Evolutionary conservation across 2,113 vertebrate species (phyloP), one percentile per base, ranked within the genome.

Genomic region (Passer montanus): DNA sequence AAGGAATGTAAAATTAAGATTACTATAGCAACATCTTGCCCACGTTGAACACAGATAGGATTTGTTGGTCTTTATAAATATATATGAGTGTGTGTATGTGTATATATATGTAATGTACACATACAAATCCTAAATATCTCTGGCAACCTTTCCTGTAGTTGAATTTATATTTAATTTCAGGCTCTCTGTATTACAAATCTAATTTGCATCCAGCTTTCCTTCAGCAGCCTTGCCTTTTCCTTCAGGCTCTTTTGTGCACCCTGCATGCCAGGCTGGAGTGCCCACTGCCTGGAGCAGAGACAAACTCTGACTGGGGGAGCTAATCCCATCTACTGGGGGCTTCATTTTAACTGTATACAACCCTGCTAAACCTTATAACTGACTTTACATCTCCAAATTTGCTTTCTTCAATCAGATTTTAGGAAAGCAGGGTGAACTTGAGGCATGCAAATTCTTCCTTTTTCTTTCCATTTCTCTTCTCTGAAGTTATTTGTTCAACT

Each of bases 1-100:
- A 94, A 94, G 93, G 41, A 95, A 75, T 66, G 53, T 75, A 75
- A 92, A 97, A 95, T 96, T 90, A 92, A 93, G 83, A 94, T 96
- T 94, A 81, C 95, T 94, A 96, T 90, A 94, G 93, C 86, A 90
- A 95, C 93, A 87, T 80, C 90, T 87, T 90, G 74, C 69, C 89
- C 83, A 58, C 24, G 3, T 26, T 64, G 80, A 82, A 78, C 46
- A 50, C 39, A 87, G 69, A 94, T 67, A 89, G 50, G 49, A 62
- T 82, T 91, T 91, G 59, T 85, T 89, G 63, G 44, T 92, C 66
- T 94, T 66, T 93, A 58, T 95, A 26, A 72, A 90, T 82, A 50
- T 83, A 8, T 44, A 20, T 49, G 72, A 15, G 6, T 41, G 26
- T 74, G 50, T 56, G 12, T 81, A 4, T 85, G 9, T 77, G 3